Conservation (phyloP, 2,113 vertebrate genomes). For the Corythoichthys haematopterus region DNA sequence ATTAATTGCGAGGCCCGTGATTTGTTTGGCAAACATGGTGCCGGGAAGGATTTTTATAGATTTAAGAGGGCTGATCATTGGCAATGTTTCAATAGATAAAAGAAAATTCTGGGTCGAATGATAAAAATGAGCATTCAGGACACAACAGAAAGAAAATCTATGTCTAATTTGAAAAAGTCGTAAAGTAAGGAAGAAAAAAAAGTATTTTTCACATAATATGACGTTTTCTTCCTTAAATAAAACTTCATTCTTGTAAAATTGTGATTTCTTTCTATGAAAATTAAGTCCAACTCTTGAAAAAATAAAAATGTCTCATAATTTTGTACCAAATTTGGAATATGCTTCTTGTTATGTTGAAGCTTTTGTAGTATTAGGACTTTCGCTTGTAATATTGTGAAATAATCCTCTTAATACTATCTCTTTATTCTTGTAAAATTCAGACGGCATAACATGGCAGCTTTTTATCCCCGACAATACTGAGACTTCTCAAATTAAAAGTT, state of each 20-base stretch:
- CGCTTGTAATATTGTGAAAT: neutral
- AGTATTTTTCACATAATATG: too few species aligned
- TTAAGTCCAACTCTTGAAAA: too few species aligned
- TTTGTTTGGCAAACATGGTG: slow-evolving; percentile 10
- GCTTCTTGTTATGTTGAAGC: too few species aligned
- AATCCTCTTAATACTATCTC: neutral
- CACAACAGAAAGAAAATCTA: neutral
- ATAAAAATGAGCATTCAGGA: neutral
- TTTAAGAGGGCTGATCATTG: neutral
- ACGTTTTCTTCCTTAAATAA: too few species aligned
- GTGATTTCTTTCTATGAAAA: too few species aligned
- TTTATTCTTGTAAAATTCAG: neutral
- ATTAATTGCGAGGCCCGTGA: slow-evolving; percentile 51
- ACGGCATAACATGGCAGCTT: too few species aligned
- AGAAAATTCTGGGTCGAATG: slow-evolving; percentile 25
- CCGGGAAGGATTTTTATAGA: slow-evolving; percentile 12
- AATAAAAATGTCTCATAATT: too few species aligned
- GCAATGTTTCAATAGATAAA: slow-evolving; percentile 6
- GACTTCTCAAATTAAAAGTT: neutral
- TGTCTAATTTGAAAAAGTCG: too few species aligned
- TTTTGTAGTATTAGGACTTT: neutral
- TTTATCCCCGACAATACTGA: too few species aligned
- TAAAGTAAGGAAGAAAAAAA: too few species aligned
- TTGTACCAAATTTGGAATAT: too few species aligned
- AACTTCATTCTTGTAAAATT: too few species aligned